Evolutionary conservation across 2,888 invertebrate genomes (phyloP).

Genomic region (Charanyca ferruginea): DNA sequence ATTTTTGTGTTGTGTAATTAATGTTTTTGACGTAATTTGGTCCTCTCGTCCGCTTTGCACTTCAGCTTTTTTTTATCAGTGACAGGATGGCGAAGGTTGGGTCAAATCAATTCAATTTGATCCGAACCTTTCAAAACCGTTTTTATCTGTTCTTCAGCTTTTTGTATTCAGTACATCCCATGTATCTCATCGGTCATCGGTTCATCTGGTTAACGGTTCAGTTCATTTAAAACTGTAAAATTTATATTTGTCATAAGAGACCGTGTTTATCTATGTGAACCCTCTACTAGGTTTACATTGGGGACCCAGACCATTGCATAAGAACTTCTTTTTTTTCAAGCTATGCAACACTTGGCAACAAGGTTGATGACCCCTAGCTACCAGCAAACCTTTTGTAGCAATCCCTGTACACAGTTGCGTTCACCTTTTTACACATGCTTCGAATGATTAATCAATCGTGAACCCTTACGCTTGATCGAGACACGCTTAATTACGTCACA

Average conservation of each 20-base stretch:
- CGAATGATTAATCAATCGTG: constrained; percentile 32
- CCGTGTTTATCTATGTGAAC: no score
- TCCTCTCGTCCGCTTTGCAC: not conserved
- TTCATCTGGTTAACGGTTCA: no score
- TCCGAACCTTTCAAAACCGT: constrained; percentile 1
- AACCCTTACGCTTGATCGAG: constrained; percentile 23
- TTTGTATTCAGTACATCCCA: not conserved
- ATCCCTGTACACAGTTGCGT: not conserved
- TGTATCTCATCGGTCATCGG: not conserved
- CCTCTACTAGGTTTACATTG: not conserved
- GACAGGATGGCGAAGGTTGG: not conserved
- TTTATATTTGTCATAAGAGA: no score
- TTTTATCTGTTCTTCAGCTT: not conserved
- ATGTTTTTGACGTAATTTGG: constrained; percentile 13
- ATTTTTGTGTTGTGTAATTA: constrained; percentile 42
- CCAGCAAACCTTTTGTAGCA: constrained; percentile 15
- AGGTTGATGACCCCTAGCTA: constrained; percentile 5
- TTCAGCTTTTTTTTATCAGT: not conserved
- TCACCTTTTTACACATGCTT: constrained; percentile 27
- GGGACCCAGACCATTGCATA: not conserved
- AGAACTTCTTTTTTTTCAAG: constrained; percentile 7
- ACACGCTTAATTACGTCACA: constrained; percentile 42
- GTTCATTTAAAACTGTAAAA: no score
- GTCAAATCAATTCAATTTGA: constrained; percentile 16
- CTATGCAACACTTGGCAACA: constrained; percentile 2